Conservation (phyloP, 30 jellyfish, hydroid and myxozoan genomes). For the Turritopsis rubra region DNA sequence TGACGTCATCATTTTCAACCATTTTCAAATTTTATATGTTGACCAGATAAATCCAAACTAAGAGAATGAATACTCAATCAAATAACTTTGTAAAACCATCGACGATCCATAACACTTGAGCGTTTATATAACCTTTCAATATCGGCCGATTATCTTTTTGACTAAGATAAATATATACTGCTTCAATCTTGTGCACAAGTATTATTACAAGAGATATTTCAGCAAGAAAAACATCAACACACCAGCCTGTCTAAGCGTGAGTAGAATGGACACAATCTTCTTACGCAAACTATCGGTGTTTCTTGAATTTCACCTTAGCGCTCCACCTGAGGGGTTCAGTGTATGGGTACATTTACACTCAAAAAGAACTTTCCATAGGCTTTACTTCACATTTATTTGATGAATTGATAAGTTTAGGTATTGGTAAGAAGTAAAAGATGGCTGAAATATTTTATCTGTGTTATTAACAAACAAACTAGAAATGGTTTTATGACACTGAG, state of each 20-base stretch:
- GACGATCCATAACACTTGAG: not conserved
- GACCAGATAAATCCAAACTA: not conserved
- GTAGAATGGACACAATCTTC: not conserved
- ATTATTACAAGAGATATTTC: not conserved
- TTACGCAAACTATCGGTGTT: not conserved
- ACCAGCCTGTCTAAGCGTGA: not conserved
- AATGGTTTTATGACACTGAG: too few species aligned
- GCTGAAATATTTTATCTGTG: too few species aligned
- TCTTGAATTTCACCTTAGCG: not conserved
- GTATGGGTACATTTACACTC: not conserved
- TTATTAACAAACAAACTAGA: too few species aligned
- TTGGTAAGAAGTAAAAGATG: too few species aligned
- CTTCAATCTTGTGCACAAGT: too few species aligned
- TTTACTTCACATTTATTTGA: not conserved
- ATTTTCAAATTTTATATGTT: not conserved
- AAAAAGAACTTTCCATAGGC: not conserved
- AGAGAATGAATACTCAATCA: not conserved
- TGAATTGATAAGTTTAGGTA: not conserved
- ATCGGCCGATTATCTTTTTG: not conserved
- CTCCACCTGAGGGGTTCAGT: not conserved
- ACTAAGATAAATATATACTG: not conserved
- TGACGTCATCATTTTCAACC: slow-evolving; percentile 11
- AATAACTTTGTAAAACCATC: not conserved
- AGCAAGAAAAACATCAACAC: not conserved
- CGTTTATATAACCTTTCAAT: not conserved